Evolutionary conservation across 2,797 vertebrate genomes (phyloP), one percentile per base, ranked within the genome.

Genomic region (Agapornis canus): DNA sequence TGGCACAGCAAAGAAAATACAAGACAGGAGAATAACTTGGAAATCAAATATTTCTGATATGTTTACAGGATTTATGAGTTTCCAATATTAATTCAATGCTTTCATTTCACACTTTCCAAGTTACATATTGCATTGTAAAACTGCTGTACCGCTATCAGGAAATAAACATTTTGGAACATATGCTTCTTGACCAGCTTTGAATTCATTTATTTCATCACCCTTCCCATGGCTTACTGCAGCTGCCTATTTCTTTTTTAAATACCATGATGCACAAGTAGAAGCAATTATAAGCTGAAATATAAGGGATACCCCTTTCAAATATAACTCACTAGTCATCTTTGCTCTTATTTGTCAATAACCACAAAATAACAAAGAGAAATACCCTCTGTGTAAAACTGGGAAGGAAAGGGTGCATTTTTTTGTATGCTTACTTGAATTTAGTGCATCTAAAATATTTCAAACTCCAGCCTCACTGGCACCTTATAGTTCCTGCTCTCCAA

Each of bases 41-140:
- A 86, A 88, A 94, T 88, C 81, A 94, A 89, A 72, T 79, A 90
- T 42, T 94, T 94, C 47, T 95, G 84, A 92, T 73, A 88, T 48
- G 37, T 94, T 92, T 94, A 86, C 47, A 63, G 39, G 66, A 94
- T 94, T 89, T 95, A 64, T 72, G 63, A 6, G 31, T 91, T 94
- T 92, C 82, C 80, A 95, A 5, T 87, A 89, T 94, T 95, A 89
- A 89, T 93, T 91, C 92, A 94, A 63, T 76, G 71, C 42, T 94
- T 90, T 82, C 89, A 91, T 84, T 95, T 97, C 83, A 92, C 84
- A 89, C 68, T 82, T 94, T 93, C 54, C 69, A 77, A 45, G 25
- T 82, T 93, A 94, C 86, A 94, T 69, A 93, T 57, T 95, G 72
- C 60, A 94, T 93, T 93, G 40, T 94, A 85, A 90, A 95, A 93